These are phyloP conservation scores for Heteractis magnifica DNA, from an alignment of 92 coral and sea anemone species.

Conservation along the genomic window DNA sequence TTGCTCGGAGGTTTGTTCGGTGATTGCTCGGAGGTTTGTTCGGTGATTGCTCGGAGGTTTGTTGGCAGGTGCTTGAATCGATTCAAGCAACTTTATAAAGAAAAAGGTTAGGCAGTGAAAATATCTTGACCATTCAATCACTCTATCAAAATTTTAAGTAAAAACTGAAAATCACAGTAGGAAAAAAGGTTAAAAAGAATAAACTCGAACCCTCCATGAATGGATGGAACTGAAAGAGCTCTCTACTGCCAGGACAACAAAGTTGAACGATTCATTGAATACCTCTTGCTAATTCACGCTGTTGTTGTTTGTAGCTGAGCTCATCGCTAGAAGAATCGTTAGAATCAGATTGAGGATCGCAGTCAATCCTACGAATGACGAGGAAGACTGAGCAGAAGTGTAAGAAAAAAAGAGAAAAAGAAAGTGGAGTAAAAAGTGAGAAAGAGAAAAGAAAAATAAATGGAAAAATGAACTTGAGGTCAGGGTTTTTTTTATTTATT, in stretches of 20 bases:
- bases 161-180: too few relatives aligned
- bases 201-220: too few relatives aligned
- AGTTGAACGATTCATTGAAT: background rate
- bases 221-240: background rate
- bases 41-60: background rate
- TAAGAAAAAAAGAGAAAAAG: background rate
- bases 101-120: too few relatives aligned
- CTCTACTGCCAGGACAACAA: background rate
- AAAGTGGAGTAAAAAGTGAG: conserved; percentile 1
- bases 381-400: background rate
- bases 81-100: background rate
- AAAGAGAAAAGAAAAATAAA: background rate
- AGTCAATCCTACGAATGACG: background rate
- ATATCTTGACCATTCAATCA: too few relatives aligned
- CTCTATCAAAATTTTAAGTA: too few relatives aligned
- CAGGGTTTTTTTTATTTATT: too few relatives aligned
- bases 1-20: too few relatives aligned
- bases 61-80: background rate
- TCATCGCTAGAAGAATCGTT: conserved; percentile 13
- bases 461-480: background rate
- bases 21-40: too few relatives aligned
- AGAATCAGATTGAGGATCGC: conserved; percentile 15
- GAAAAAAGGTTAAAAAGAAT: too few relatives aligned
- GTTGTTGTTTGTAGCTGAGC: conserved; percentile 18
- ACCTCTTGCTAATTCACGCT: conserved; percentile 29